A percentile compares a stretch with the other conserved stretches of the same genome.
Evolutionary conservation across 2,113 vertebrate genomes (phyloP).

Genomic region (Crocuta crocuta): DNA sequence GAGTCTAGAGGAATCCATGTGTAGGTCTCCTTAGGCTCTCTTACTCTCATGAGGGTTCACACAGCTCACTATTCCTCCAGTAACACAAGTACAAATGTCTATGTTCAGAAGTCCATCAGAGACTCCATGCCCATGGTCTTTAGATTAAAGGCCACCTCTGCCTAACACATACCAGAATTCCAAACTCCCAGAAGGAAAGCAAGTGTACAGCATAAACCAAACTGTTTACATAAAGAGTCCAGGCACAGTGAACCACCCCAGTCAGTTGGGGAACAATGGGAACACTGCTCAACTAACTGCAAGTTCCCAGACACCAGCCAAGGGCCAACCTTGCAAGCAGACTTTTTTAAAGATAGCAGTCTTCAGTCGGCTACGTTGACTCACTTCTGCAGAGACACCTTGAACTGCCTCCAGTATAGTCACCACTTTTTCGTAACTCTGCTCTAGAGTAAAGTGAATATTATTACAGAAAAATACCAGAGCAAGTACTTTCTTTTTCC

Average conservation of each 20-base stretch:
- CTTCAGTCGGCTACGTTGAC: not conserved
- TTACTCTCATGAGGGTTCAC: not conserved
- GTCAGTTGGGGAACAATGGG: not conserved
- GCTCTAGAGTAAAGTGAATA: not conserved
- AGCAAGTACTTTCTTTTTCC: conserved; percentile 11
- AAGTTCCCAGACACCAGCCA: not conserved
- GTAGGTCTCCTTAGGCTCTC: not conserved
- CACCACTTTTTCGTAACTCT: not conserved
- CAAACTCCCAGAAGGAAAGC: not conserved
- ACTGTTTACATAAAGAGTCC: not conserved
- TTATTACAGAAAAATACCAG: not conserved
- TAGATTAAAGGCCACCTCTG: not conserved
- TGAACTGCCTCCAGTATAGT: not conserved
- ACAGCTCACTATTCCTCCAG: not conserved
- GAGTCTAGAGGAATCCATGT: not conserved
- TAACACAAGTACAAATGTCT: not conserved
- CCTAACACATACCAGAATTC: not conserved
- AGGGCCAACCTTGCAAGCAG: not conserved
- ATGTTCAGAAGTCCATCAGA: not conserved
- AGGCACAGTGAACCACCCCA: not conserved
- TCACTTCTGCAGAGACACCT: not conserved
- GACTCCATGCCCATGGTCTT: not conserved
- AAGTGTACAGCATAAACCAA: not conserved
- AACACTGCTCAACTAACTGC: not conserved
- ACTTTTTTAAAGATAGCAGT: not conserved